A percentile compares a stretch with the other conserved stretches of the same genome.
These are phyloP conservation scores for Clarias platycephalus DNA, from an alignment of 2,797 vertebrate genomes.

Conservation along the genomic window DNA sequence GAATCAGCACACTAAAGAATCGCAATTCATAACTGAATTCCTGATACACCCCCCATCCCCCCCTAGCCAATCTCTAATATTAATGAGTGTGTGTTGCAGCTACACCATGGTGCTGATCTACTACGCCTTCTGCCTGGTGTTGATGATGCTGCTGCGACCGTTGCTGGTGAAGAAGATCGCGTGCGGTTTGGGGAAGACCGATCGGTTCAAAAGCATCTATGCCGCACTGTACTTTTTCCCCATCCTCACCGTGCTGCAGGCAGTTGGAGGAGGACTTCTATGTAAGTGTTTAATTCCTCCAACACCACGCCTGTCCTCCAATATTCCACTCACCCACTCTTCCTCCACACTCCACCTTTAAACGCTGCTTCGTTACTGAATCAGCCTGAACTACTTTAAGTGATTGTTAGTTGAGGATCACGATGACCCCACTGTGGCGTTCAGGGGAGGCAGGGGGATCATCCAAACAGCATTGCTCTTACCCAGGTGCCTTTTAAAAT, in stretches of 20 bases:
- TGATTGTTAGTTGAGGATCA: not conserved
- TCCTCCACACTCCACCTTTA: not conserved
- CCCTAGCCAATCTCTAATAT: no score
- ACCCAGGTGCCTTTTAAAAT: not conserved
- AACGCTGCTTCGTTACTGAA: not conserved
- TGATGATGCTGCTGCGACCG: conserved; percentile 98
- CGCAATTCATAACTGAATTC: no score
- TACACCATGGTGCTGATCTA: conserved; percentile 98
- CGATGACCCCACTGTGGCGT: not conserved
- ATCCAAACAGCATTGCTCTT: not conserved
- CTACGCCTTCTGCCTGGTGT: conserved; percentile 90
- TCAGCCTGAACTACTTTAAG: not conserved
- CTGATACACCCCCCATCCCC: no score
- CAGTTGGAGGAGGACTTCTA: conserved; percentile 91
- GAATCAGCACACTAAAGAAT: no score
- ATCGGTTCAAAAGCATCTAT: conserved; percentile 95
- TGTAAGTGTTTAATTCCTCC: conserved; percentile 78
- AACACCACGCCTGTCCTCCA: not conserved
- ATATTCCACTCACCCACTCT: not conserved
- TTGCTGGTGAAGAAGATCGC: conserved; percentile 96
- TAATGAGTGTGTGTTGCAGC: conserved; percentile 63
- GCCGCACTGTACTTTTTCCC: conserved; percentile 98
- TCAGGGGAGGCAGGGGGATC: not conserved
- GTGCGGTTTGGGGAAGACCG: conserved; percentile 92
- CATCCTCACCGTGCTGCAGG: conserved; percentile 92